These are phyloP conservation scores for Phalacrocorax carbo DNA, from an alignment of 2,113 vertebrate species.

Conservation along the genomic window DNA sequence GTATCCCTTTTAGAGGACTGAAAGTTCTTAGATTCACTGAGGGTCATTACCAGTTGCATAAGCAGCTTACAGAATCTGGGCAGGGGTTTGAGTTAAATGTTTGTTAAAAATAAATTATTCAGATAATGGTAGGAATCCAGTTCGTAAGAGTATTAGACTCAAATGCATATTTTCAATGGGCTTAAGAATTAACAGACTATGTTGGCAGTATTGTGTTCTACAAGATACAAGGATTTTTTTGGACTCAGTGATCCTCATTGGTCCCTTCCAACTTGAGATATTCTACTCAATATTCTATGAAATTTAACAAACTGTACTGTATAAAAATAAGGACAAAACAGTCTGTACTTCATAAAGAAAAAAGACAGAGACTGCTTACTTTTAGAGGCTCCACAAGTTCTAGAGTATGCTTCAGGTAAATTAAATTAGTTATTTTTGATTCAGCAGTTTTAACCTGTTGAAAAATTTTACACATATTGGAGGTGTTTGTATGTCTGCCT, in stretches of 20 bases:
- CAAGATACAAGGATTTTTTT: not conserved
- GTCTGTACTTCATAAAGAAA: not conserved
- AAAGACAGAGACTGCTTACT: slow-evolving; percentile 65
- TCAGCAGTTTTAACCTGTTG: slow-evolving; percentile 88
- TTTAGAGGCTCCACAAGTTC: slow-evolving; percentile 89
- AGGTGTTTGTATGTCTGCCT: not conserved
- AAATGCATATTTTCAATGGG: rapidly evolving
- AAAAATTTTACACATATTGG: slow-evolving; percentile 26
- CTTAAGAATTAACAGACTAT: not conserved
- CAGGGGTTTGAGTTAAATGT: not conserved
- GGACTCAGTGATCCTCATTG: rapidly evolving
- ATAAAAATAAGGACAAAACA: not conserved
- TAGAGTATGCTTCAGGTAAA: slow-evolving; percentile 93
- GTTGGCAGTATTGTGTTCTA: not conserved
- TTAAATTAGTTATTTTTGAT: slow-evolving; percentile 93
- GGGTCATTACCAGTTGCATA: not conserved
- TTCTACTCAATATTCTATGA: not conserved
- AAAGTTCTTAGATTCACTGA: not conserved
- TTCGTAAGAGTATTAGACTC: not conserved
- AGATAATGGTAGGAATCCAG: not conserved
- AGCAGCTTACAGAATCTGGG: not conserved
- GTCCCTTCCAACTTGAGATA: not conserved
- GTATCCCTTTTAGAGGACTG: not conserved
- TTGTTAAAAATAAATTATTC: not conserved
- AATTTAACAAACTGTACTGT: not conserved